Conservation (phyloP, 2,113 vertebrate species). For the Alexandromys fortis region DNA sequence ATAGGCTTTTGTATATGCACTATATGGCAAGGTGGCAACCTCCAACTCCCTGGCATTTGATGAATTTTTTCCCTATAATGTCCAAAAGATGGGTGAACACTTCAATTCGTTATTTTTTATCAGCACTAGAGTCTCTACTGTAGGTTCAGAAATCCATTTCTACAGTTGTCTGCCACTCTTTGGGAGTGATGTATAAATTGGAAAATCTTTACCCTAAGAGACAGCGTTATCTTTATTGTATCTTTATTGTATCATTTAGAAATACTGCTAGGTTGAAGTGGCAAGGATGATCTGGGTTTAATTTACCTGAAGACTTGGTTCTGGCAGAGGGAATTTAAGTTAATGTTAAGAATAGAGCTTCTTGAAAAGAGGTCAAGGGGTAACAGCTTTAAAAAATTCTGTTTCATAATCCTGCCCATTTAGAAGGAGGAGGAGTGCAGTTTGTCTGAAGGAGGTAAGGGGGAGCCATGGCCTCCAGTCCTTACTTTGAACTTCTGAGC, state of each 20-base stretch:
- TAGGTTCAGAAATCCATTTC: not conserved
- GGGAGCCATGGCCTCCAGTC: conserved; percentile 79
- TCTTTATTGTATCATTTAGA: conserved; percentile 73
- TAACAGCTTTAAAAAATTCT: conserved; percentile 77
- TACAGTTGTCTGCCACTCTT: not conserved
- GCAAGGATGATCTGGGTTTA: conserved; percentile 71
- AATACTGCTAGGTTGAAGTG: conserved; percentile 64
- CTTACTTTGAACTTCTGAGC: conserved; percentile 87
- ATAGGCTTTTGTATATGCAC: conserved; percentile 30
- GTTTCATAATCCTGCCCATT: conserved; percentile 80
- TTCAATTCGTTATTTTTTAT: not conserved
- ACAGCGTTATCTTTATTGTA: conserved; percentile 62
- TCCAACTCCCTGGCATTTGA: not conserved
- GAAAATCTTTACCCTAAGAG: conserved; percentile 11
- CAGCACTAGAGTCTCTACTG: not conserved
- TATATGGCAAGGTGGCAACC: not conserved
- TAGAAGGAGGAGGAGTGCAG: conserved; percentile 76
- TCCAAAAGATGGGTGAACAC: not conserved
- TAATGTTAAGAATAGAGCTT: conserved; percentile 73
- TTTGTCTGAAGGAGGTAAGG: conserved; percentile 74
- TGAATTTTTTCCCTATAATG: conserved; percentile 23
- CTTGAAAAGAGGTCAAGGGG: conserved; percentile 72
- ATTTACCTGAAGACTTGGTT: conserved; percentile 80
- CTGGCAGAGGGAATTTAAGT: conserved; percentile 77
- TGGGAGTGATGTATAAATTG: conserved; percentile 28